phyloP scores from a whole-genome alignment of 2,797 vertebrate species.

The Gallinago solitaria region DNA sequence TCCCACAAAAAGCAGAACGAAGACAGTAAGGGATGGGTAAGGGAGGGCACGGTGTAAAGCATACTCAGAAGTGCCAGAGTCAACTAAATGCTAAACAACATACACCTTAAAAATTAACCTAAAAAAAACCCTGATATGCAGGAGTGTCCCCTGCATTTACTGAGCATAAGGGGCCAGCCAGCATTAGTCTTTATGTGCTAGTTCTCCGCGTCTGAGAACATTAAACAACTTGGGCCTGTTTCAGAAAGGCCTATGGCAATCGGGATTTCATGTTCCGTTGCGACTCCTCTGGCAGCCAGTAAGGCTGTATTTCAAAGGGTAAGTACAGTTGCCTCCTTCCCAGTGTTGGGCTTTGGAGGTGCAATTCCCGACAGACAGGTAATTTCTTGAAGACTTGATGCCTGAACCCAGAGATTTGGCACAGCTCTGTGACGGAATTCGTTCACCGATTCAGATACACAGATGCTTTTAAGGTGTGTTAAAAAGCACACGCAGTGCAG shows the following conservation, averaged over 20 bases:
- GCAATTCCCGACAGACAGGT: not conserved
- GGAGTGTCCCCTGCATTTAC: not conserved
- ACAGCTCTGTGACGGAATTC: not conserved
- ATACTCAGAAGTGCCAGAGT: not conserved
- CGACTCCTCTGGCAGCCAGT: not conserved
- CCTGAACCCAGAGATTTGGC: not conserved
- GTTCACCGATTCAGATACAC: not conserved
- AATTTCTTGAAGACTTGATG: not conserved
- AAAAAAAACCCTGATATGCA: not conserved
- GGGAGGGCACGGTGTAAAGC: not conserved
- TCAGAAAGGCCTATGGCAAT: not conserved
- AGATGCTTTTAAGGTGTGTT: conserved; percentile 33
- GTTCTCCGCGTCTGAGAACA: not conserved
- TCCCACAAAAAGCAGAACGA: not conserved
- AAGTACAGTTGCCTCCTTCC: not conserved
- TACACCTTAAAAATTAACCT: not conserved
- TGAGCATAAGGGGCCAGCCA: not conserved
- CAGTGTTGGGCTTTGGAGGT: not conserved
- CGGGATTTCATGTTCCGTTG: rapidly evolving
- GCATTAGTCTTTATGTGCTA: not conserved
- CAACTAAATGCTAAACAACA: not conserved
- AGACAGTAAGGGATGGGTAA: rapidly evolving
- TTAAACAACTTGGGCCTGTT: not conserved
- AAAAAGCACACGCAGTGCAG: not conserved
- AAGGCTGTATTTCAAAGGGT: not conserved